A percentile compares a stretch with the other conserved stretches of the same genome.
Evolutionary conservation across 2,888 invertebrate genomes (phyloP).

Genomic region (Liposcelis brunnea): DNA sequence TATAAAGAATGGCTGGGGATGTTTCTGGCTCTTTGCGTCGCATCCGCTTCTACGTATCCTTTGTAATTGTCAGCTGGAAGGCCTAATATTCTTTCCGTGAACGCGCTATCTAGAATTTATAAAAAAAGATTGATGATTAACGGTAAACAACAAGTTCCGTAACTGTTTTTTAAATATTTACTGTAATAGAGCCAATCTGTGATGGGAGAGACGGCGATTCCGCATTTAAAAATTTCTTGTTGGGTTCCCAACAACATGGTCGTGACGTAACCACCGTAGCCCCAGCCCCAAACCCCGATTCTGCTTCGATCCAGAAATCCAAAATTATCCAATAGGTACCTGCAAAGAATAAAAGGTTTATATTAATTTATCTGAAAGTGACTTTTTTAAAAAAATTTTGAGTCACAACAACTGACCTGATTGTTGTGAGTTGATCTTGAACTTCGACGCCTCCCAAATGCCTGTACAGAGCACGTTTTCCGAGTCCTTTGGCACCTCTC

Average conservation of each 20-base stretch:
- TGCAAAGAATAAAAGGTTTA: conserved; percentile 23
- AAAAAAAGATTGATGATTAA: conserved; percentile 16
- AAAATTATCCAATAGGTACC: conserved; percentile 49
- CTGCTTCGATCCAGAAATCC: conserved; percentile 69
- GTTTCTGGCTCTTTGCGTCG: conserved; percentile 71
- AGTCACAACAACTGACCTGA: conserved; percentile 33
- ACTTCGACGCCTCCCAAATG: conserved; percentile 79
- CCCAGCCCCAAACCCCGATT: conserved; percentile 93
- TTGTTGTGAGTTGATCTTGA: conserved; percentile 76
- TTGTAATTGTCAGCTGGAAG: conserved; percentile 73
- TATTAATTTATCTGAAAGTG: no score
- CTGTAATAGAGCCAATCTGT: conserved; percentile 93
- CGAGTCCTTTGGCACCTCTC: conserved; percentile 65
- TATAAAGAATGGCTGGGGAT: conserved; percentile 78
- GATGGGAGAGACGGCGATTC: conserved; percentile 85
- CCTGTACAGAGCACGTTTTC: conserved; percentile 62
- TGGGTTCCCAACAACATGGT: conserved; percentile 76
- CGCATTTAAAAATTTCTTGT: conserved; percentile 73
- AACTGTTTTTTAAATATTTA: no score
- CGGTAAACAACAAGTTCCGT: no score
- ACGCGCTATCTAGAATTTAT: conserved; percentile 64
- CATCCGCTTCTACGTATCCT: conserved; percentile 83
- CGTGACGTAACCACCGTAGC: conserved; percentile 91
- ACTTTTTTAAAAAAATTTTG: neutral
- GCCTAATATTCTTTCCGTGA: conserved; percentile 87